These are phyloP conservation scores for Copidosoma floridanum DNA, from an alignment of 1,140 invertebrate genomes.

Conservation along the genomic window DNA sequence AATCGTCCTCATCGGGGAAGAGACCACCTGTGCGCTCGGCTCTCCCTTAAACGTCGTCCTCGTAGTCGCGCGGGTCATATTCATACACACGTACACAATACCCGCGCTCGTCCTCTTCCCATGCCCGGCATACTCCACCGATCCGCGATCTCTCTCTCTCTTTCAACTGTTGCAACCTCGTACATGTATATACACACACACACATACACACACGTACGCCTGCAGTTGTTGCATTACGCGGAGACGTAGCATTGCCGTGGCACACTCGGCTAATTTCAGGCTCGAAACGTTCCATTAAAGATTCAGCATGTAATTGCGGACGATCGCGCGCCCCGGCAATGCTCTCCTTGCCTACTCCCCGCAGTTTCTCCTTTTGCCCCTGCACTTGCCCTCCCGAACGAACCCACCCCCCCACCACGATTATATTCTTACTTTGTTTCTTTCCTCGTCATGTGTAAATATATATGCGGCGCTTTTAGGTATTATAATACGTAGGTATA, in stretches of 20 bases:
- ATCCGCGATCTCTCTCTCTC: no score
- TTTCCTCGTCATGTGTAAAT: background rate
- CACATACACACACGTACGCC: background rate
- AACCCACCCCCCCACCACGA: background rate
- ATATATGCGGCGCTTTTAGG: no score
- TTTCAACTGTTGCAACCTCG: no score
- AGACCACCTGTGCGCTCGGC: conserved; percentile 10
- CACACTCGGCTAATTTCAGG: conserved; percentile 55
- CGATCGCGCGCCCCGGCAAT: conserved; percentile 38
- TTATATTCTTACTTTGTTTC: no score
- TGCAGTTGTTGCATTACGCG: conserved; percentile 36
- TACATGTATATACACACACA: no score
- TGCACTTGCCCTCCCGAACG: background rate
- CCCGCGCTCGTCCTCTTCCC: no score
- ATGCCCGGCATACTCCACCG: no score
- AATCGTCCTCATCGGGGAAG: conserved; percentile 1
- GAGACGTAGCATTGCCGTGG: conserved; percentile 53
- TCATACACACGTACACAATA: no score
- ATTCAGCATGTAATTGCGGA: conserved; percentile 58
- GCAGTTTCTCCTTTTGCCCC: background rate
- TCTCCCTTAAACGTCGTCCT: background rate
- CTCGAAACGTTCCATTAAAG: conserved; percentile 57
- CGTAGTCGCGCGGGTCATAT: background rate
- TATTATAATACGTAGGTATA: no score
- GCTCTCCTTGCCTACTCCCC: background rate